Evolutionary conservation across 2,888 invertebrate genomes (phyloP).

Genomic region (Tridacna crocea): DNA sequence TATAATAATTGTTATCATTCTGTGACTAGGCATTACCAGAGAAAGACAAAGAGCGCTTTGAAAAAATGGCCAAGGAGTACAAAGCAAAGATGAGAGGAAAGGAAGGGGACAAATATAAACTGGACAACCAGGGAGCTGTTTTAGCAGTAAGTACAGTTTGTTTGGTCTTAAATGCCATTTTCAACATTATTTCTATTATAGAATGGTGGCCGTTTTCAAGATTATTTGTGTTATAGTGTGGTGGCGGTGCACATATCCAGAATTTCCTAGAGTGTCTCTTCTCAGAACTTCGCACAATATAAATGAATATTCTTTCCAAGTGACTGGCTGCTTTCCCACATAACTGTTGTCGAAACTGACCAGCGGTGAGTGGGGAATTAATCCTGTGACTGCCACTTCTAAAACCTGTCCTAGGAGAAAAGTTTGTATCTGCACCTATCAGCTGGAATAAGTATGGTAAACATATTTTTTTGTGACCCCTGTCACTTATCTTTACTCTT

Average conservation of each 20-base stretch:
- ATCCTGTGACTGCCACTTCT: too few species aligned
- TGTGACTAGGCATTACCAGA: conserved; percentile 68
- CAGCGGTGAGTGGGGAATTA: too few species aligned
- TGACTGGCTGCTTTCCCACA: too few species aligned
- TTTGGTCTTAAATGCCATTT: background rate
- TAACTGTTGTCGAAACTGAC: too few species aligned
- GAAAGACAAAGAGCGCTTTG: conserved; percentile 71
- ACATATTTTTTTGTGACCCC: too few species aligned
- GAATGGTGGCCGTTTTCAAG: background rate
- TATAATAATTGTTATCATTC: too few species aligned
- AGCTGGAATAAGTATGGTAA: too few species aligned
- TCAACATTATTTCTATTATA: too few species aligned
- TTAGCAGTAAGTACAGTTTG: conserved; percentile 65
- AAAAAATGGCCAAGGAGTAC: conserved; percentile 71
- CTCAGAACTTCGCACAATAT: background rate
- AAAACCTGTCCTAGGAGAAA: too few species aligned
- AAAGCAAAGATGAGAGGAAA: conserved; percentile 70
- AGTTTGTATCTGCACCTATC: too few species aligned
- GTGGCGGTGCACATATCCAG: background rate
- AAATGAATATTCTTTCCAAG: too few species aligned
- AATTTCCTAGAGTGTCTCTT: background rate
- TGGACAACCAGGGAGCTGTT: conserved; percentile 70
- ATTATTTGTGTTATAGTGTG: background rate
- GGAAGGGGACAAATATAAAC: conserved; percentile 67
- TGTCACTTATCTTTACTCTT: too few species aligned